Evolutionary conservation across 2,888 invertebrate species (phyloP), one percentile per base, ranked within the genome.

Genomic region (Rugalucina vietnamica): DNA sequence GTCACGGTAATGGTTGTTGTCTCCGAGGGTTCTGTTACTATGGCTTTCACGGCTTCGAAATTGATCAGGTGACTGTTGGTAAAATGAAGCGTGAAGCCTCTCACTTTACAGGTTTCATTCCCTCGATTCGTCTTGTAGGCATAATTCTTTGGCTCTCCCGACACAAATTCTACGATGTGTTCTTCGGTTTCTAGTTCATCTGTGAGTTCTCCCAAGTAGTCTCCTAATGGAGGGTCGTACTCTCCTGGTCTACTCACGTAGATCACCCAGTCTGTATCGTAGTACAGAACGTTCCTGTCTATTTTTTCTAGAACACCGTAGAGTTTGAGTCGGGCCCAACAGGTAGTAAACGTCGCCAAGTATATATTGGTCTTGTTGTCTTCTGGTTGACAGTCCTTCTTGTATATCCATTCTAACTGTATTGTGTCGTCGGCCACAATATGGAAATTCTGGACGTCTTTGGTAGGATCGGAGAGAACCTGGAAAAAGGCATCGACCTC

Each of bases 261-360:
- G 50, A 95, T 92, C 5, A 94, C 89, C 1, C 91, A 91, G 80
- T 95, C 94, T 0, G 95, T 95, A 72, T 95, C 94, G 49, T 75
- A 79, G 50, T 87, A 84, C 0, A 84, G 70, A 12, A 79, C 84
- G 4, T 71, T 32, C 54, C 43, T 36, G 12, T 79, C 76, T 0
- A 86, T 34, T n/a, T 70, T 24, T 65, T 88, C 80, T 2, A 85
- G 24, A 39, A 81, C 69, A 43, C 76, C 60, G 73, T 84, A 87
- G 32, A 87, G 34, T 69, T 85, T 82, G 1, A 87, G 71, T 27
- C 81, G 37, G 21, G 87, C 84, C 71, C 79, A 76, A 34, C 79
- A 77, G 21, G 82, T 85, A 3, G 82, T 87, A 34, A 79, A 80
- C 14, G 82, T 73, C 12, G 80, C 81, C 54, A 81, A 27, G 34